Percentiles rank a stretch among this genome's conserved stretches.
These are phyloP conservation scores for Odontocolon sp. DNA, from an alignment of 2,888 invertebrate genomes.

Conservation along the genomic window DNA sequence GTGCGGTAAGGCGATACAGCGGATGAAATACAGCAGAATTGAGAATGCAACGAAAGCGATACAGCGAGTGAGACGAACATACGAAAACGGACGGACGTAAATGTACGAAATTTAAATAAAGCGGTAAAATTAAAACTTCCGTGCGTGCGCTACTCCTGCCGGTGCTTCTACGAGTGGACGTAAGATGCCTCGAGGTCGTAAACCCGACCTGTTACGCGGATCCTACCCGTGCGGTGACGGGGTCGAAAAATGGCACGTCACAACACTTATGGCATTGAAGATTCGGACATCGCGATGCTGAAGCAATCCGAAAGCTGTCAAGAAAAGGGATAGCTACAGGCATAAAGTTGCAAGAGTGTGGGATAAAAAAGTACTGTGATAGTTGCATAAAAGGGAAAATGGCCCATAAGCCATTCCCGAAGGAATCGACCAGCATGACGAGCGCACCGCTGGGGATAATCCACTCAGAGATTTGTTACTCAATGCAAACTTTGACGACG, in stretches of 20 bases:
- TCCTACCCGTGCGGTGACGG: too few relatives aligned
- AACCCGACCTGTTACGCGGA: too few relatives aligned
- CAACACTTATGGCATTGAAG: constrained; percentile 63
- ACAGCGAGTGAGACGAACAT: too few relatives aligned
- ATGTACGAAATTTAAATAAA: too few relatives aligned
- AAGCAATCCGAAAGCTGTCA: constrained; percentile 52
- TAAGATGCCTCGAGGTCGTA: too few relatives aligned
- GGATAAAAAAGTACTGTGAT: constrained; percentile 38
- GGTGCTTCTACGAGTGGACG: too few relatives aligned
- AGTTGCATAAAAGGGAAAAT: constrained; percentile 58
- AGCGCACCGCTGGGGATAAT: constrained; percentile 50
- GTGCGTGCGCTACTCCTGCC: too few relatives aligned
- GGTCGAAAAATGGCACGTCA: constrained; percentile 22
- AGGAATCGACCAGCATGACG: constrained; percentile 37
- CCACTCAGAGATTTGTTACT: constrained; percentile 59
- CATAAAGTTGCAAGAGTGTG: constrained; percentile 53
- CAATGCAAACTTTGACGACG: constrained; percentile 48
- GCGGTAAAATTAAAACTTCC: too few relatives aligned
- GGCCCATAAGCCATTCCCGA: constrained; percentile 49
- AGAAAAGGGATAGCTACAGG: constrained; percentile 51
- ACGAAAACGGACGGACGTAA: too few relatives aligned
- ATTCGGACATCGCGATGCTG: constrained; percentile 60
- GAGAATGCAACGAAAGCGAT: too few relatives aligned
- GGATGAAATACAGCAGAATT: too few relatives aligned
- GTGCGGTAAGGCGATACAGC: too few relatives aligned